Evolutionary conservation across 2,888 invertebrate genomes (phyloP).

Genomic region (Aphrophora alni): DNA sequence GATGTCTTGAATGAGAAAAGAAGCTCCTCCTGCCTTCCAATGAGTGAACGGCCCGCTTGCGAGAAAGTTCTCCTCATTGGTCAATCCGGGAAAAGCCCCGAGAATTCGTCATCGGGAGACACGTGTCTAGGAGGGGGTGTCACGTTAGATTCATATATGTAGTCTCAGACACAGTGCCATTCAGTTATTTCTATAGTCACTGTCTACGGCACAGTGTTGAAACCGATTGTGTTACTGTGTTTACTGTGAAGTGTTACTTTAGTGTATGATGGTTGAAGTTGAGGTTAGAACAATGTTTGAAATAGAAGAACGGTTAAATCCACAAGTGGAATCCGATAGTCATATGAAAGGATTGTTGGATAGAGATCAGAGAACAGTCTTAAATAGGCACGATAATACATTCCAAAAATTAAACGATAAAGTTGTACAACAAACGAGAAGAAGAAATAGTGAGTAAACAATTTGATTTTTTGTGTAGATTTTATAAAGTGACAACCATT

Average conservation of each 20-base stretch:
- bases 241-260: background rate
- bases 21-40: constrained; percentile 31
- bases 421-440: background rate
- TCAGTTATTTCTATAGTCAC: background rate
- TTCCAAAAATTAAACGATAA: background rate
- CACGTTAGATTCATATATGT: background rate
- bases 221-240: background rate
- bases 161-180: background rate
- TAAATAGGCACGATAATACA: background rate
- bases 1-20: background rate
- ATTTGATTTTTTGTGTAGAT: background rate
- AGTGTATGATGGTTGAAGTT: background rate
- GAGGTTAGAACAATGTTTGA: background rate
- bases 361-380: background rate
- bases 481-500: too few species aligned
- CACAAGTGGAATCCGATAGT: background rate
- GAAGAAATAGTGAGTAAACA: background rate
- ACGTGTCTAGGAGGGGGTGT: constrained; percentile 24
- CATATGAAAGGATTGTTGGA: background rate
- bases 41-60: constrained; percentile 15
- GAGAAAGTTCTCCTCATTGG: constrained; percentile 17
- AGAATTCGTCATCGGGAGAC: constrained; percentile 16
- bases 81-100: constrained; percentile 25
- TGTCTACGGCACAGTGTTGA: background rate
- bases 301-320: background rate